Evolutionary conservation across 2,797 vertebrate species (phyloP).

Genomic region (Melanogrammus aeglefinus): DNA sequence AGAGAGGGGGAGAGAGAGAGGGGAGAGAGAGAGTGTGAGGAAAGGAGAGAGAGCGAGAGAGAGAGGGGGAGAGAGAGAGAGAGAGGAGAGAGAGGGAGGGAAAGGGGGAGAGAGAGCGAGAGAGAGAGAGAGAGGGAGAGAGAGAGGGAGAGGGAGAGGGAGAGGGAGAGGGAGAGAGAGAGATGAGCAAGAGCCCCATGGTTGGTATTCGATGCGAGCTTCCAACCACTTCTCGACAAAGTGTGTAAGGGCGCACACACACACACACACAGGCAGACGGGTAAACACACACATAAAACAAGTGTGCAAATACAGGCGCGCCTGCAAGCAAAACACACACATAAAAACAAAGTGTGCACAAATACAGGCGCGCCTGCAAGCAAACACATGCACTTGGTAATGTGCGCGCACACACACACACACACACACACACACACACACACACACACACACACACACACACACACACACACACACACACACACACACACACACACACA

Average conservation of each 20-base stretch:
- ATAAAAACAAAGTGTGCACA: conserved; percentile 34
- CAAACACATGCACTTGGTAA: conserved; percentile 28
- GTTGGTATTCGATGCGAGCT: conserved; percentile 78
- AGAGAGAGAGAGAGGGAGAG: too few relatives aligned
- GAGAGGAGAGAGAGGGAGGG: conserved; percentile 36
- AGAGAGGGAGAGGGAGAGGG: too few relatives aligned
- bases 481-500: conserved; percentile 18
- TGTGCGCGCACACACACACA: conserved; percentile 1
- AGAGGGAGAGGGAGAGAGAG: background rate
- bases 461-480: conserved; percentile 21
- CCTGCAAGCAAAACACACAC: background rate
- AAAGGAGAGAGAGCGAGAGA: too few relatives aligned
- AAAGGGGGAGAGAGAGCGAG: conserved; percentile 42
- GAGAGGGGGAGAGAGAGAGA: too few relatives aligned
- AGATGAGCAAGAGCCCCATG: conserved; percentile 68
- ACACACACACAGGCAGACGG: conserved; percentile 7
- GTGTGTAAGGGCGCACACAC: conserved; percentile 25
- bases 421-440: conserved; percentile 22
- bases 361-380: conserved; percentile 18
- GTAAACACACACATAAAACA: conserved; percentile 34
- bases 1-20: too few relatives aligned
- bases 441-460: conserved; percentile 10
- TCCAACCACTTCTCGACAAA: conserved; percentile 44
- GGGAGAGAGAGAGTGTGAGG: background rate
- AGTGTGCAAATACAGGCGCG: conserved; percentile 6